Percentiles rank a stretch among this genome's conserved stretches.
phyloP scores from a whole-genome alignment of 2,888 invertebrate species.

The Meteorus cinctellus region DNA sequence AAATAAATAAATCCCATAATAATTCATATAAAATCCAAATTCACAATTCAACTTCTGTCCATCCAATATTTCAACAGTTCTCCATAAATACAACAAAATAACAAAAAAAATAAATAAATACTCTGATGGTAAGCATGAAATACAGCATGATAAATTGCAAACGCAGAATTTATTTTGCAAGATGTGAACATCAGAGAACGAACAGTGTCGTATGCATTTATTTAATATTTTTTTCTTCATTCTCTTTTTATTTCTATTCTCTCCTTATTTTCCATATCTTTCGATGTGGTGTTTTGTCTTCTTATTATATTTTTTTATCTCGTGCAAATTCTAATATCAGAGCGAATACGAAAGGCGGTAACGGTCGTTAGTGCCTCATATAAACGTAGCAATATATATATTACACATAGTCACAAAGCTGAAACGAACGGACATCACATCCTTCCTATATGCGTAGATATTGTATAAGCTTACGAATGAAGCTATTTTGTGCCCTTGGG shows the following conservation, averaged over 20 bases:
- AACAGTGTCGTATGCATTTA: neutral
- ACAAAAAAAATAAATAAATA: no score
- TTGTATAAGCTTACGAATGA: slow-evolving; percentile 32
- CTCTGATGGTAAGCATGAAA: no score
- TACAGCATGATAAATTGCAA: no score
- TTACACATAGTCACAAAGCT: neutral
- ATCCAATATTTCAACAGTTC: no score
- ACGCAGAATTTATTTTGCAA: no score
- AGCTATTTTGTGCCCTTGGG: slow-evolving; percentile 45
- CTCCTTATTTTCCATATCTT: neutral
- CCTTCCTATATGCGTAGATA: neutral
- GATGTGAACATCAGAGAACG: no score
- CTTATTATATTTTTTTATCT: slow-evolving; percentile 10
- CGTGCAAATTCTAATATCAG: slow-evolving; percentile 38
- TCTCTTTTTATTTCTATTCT: neutral
- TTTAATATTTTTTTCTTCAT: neutral
- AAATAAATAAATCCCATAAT: no score
- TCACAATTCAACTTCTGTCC: no score
- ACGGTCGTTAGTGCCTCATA: slow-evolving; percentile 42
- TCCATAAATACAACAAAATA: no score
- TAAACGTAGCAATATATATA: slow-evolving; percentile 1
- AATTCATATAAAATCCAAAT: no score
- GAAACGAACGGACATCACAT: slow-evolving; percentile 21
- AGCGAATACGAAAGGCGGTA: slow-evolving; percentile 31
- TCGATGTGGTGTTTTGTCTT: neutral